These are phyloP conservation scores for Eupithecia tripunctaria DNA, from an alignment of 2,888 invertebrate species.

Conservation along the genomic window DNA sequence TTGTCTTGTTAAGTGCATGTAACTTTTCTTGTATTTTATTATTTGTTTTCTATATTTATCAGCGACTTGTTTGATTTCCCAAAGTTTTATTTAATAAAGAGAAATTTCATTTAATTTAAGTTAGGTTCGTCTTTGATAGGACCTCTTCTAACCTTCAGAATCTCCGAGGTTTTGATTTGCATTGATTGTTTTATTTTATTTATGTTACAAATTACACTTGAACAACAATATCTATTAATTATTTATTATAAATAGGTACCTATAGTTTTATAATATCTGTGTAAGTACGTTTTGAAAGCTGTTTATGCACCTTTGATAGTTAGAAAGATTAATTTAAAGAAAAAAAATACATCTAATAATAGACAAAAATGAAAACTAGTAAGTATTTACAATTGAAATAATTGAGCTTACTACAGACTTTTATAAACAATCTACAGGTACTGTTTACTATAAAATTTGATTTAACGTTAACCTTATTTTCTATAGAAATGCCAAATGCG, in stretches of 20 bases:
- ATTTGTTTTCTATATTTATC: slow-evolving; percentile 21
- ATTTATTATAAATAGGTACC: too few species aligned
- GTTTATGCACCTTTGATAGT: background rate
- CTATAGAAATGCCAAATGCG: too few species aligned
- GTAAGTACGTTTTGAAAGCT: background rate
- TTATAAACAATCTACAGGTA: too few species aligned
- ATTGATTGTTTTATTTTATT: slow-evolving; percentile 28
- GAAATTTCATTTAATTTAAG: slow-evolving; percentile 29
- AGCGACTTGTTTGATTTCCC: slow-evolving; percentile 28
- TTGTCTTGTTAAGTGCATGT: background rate
- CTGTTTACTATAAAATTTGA: too few species aligned
- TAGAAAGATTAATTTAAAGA: background rate
- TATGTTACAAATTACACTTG: background rate
- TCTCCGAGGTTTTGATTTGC: slow-evolving; percentile 27
- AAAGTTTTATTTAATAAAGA: slow-evolving; percentile 28
- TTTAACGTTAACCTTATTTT: too few species aligned
- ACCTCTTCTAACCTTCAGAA: slow-evolving; percentile 20
- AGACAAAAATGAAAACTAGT: too few species aligned
- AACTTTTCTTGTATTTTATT: slow-evolving; percentile 8
- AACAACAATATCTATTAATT: too few species aligned
- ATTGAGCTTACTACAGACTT: too few species aligned
- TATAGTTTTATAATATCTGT: too few species aligned
- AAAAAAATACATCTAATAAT: background rate
- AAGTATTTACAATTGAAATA: background rate
- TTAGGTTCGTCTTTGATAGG: slow-evolving; percentile 31